Percentiles rank a stretch among this genome's conserved stretches.
Conservation (phyloP, 2,888 invertebrate genomes). For the Sylvicola fuscatus region DNA sequence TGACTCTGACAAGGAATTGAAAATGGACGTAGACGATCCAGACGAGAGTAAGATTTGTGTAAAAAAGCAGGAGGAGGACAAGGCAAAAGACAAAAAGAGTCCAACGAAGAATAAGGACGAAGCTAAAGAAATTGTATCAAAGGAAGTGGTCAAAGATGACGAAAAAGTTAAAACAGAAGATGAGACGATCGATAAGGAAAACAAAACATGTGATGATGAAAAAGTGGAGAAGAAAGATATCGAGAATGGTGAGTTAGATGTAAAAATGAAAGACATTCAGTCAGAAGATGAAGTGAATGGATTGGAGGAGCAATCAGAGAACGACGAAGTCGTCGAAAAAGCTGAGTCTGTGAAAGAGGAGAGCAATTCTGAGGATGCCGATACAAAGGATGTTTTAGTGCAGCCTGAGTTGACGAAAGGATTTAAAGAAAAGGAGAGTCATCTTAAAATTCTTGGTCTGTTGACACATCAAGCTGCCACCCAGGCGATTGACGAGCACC, state of each 20-base stretch:
- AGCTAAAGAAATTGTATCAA: not conserved
- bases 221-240: slow-evolving; percentile 1
- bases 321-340: too few species aligned
- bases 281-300: not conserved
- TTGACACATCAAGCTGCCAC: slow-evolving; percentile 55
- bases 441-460: slow-evolving; percentile 50
- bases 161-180: slow-evolving; percentile 1
- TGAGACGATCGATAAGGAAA: not conserved
- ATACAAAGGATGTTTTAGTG: slow-evolving; percentile 1
- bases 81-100: slow-evolving; percentile 1
- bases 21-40: too few species aligned
- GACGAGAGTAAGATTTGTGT: too few species aligned
- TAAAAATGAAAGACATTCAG: not conserved
- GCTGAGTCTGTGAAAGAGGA: not conserved
- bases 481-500: slow-evolving; percentile 35
- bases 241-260: slow-evolving; percentile 1
- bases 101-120: not conserved
- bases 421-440: slow-evolving; percentile 37
- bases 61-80: not conserved
- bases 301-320: too few species aligned
- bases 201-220: slow-evolving; percentile 2
- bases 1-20: too few species aligned
- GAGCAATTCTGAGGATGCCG: slow-evolving; percentile 1
- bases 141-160: not conserved
- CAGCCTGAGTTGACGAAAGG: slow-evolving; percentile 1